These are phyloP conservation scores for Oceanites oceanicus DNA, from an alignment of 2,113 vertebrate species.

Conservation along the genomic window DNA sequence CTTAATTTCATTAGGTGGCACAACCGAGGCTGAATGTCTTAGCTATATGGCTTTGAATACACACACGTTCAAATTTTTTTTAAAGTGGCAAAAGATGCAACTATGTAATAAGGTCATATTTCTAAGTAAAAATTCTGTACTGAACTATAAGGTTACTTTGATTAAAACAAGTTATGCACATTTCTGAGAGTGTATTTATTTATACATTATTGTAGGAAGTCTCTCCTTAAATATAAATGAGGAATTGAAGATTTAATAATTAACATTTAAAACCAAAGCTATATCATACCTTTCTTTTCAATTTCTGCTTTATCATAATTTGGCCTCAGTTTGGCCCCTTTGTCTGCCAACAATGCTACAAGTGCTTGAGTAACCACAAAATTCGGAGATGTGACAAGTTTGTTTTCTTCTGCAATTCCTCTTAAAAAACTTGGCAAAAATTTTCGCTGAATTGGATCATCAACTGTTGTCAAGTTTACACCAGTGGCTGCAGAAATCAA, in stretches of 20 bases:
- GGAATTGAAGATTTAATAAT: background rate
- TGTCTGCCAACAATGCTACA: conserved; percentile 93
- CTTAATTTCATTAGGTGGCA: background rate
- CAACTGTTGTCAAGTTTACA: conserved; percentile 94
- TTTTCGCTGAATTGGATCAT: conserved; percentile 95
- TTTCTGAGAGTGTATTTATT: background rate
- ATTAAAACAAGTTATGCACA: background rate
- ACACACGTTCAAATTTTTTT: rapidly evolving
- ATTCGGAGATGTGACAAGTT: conserved; percentile 94
- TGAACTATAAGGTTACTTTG: background rate
- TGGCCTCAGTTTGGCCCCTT: conserved; percentile 90
- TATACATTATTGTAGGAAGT: background rate
- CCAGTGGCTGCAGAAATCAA: conserved; percentile 97
- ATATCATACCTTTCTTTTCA: conserved; percentile 90
- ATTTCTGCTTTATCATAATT: conserved; percentile 91
- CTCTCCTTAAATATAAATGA: background rate
- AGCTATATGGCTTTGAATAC: background rate
- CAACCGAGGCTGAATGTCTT: background rate
- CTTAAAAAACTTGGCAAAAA: conserved; percentile 95
- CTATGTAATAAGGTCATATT: background rate
- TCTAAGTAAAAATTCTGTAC: background rate
- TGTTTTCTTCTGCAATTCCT: conserved; percentile 94
- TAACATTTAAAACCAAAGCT: background rate
- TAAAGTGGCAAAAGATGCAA: background rate
- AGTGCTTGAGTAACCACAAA: conserved; percentile 98